These are phyloP conservation scores for Nymphicus hollandicus DNA, from an alignment of 2,113 vertebrate genomes.

Conservation along the genomic window DNA sequence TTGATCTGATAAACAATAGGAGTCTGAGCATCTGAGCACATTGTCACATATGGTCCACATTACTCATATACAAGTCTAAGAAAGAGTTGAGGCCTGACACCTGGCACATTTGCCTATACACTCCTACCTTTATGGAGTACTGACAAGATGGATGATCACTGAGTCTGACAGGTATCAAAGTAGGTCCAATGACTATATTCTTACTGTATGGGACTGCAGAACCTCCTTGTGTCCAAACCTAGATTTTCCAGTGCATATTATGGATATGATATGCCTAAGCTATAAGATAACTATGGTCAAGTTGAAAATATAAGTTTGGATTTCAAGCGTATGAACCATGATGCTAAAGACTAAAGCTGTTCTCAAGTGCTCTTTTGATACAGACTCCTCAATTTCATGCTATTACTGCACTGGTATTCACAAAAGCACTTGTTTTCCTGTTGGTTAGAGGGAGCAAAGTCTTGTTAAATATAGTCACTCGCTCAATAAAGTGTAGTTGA, in stretches of 20 bases:
- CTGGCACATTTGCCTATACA: not conserved
- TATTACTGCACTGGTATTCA: not conserved
- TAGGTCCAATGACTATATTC: not conserved
- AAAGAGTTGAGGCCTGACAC: not conserved
- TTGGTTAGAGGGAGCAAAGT: not conserved
- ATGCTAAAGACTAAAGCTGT: not conserved
- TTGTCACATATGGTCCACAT: rapidly evolving
- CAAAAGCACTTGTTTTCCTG: not conserved
- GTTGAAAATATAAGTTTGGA: not conserved
- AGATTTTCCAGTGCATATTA: rapidly evolving
- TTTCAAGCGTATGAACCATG: not conserved
- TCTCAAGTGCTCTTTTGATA: not conserved
- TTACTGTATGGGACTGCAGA: not conserved
- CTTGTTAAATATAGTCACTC: constrained; percentile 17
- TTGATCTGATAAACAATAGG: not conserved
- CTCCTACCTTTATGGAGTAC: not conserved
- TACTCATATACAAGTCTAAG: not conserved
- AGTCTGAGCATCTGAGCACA: not conserved
- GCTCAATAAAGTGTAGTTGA: constrained; percentile 2
- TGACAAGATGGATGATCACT: not conserved
- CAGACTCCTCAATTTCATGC: not conserved
- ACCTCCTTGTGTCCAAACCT: not conserved
- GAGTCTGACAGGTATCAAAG: not conserved
- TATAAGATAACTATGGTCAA: not conserved
- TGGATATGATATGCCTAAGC: not conserved